Conservation (phyloP, 2,113 vertebrate species). For the Scomber japonicus region DNA sequence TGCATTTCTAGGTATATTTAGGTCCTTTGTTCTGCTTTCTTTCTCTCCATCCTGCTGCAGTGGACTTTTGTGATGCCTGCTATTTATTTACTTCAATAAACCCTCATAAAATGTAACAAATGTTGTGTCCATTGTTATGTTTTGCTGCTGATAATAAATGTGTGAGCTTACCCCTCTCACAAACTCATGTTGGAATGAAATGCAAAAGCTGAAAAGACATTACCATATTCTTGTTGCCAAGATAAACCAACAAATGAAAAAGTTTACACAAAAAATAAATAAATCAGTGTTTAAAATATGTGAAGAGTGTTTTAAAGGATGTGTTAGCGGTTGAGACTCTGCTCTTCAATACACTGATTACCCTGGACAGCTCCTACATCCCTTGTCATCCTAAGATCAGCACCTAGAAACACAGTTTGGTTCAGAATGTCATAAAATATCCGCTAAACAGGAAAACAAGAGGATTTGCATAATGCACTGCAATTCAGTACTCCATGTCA, state of each 20-base stretch:
- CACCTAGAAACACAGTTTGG: neutral
- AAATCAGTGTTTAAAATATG: neutral
- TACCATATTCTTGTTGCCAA: too few relatives aligned
- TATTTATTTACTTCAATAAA: too few relatives aligned
- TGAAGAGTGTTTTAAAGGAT: neutral
- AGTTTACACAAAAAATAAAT: too few relatives aligned
- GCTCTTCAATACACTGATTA: neutral
- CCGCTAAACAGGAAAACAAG: neutral
- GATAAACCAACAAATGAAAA: neutral
- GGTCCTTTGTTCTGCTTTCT: slow-evolving; percentile 2
- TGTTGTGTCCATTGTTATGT: too few relatives aligned
- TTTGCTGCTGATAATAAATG: too few relatives aligned
- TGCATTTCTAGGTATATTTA: too few relatives aligned
- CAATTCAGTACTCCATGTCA: neutral
- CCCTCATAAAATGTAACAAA: too few relatives aligned
- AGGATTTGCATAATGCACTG: slow-evolving; percentile 1
- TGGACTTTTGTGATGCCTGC: too few relatives aligned
- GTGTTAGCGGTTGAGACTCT: neutral
- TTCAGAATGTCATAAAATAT: neutral
- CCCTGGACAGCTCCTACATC: neutral
- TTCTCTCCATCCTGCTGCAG: neutral
- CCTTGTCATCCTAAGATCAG: slow-evolving; percentile 1
- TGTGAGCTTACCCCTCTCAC: too few relatives aligned
- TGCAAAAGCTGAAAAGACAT: too few relatives aligned
- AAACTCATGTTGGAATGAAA: too few relatives aligned